phyloP scores from a whole-genome alignment of 2,797 vertebrate species.

The Hirundo rustica region DNA sequence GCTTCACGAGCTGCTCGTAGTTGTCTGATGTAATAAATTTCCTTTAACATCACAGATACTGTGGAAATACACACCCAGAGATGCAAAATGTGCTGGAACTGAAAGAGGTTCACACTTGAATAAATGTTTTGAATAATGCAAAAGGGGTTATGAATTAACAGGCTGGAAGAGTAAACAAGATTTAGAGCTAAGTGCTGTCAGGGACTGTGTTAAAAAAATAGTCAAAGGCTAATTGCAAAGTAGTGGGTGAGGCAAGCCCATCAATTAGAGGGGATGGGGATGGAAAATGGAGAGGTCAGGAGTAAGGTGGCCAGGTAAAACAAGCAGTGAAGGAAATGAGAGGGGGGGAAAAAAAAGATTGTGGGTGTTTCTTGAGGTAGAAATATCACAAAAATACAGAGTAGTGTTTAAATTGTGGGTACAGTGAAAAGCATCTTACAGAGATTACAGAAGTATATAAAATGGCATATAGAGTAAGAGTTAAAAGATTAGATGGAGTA shows the following conservation, averaged over 20 bases:
- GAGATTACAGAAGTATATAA: background rate
- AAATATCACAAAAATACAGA: background rate
- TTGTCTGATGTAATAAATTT: background rate
- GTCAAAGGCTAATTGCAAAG: slow-evolving; percentile 56
- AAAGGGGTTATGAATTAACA: slow-evolving; percentile 52
- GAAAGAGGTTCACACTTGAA: slow-evolving; percentile 11
- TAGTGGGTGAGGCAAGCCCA: slow-evolving; percentile 15
- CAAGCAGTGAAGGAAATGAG: slow-evolving; percentile 14
- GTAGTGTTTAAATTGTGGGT: background rate
- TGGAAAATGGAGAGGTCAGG: slow-evolving; percentile 23
- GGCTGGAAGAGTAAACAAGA: slow-evolving; percentile 37
- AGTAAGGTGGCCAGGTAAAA: background rate
- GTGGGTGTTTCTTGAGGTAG: slow-evolving; percentile 18
- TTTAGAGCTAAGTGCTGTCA: slow-evolving; percentile 49
- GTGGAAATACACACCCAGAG: background rate
- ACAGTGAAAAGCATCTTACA: slow-evolving; percentile 13
- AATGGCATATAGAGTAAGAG: background rate
- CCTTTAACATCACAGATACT: background rate
- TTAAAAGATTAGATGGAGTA: background rate
- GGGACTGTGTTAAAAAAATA: slow-evolving; percentile 34
- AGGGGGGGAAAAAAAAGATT: background rate
- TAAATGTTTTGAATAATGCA: slow-evolving; percentile 52
- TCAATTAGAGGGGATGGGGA: slow-evolving; percentile 30
- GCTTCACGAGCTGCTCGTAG: background rate
- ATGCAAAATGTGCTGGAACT: background rate